Evolutionary conservation across 1,140 invertebrate species (phyloP).

Genomic region (Steinernema khuongi): DNA sequence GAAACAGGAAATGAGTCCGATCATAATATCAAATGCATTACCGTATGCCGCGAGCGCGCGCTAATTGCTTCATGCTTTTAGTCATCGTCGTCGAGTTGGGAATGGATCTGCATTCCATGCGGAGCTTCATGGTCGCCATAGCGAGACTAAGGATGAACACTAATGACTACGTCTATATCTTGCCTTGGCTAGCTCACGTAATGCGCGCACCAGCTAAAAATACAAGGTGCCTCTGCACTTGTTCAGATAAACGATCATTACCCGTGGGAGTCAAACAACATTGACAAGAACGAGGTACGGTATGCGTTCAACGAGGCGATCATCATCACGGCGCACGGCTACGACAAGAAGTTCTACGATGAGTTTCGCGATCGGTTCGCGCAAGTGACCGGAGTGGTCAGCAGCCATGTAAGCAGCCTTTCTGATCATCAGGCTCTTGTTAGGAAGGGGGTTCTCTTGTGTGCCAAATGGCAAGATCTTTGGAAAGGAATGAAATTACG

Average conservation of each 20-base stretch:
- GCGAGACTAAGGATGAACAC: conserved; percentile 50
- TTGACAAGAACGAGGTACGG: conserved; percentile 55
- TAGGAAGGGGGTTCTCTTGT: too few relatives aligned
- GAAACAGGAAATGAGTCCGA: not conserved
- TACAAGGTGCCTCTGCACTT: not conserved
- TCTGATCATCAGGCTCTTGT: conserved; percentile 19
- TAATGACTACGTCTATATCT: conserved; percentile 52
- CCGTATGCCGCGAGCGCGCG: not conserved
- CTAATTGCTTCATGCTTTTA: conserved; percentile 30
- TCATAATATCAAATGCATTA: not conserved
- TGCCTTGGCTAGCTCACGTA: conserved; percentile 58
- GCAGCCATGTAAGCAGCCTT: conserved; percentile 44
- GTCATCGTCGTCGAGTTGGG: conserved; percentile 53
- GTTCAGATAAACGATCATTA: conserved; percentile 56
- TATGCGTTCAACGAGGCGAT: conserved; percentile 54
- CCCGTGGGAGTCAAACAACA: conserved; percentile 55
- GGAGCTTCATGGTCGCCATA: conserved; percentile 51
- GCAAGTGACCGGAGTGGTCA: conserved; percentile 52
- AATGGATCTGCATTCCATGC: conserved; percentile 54
- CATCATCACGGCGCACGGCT: conserved; percentile 56
- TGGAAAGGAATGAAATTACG: too few relatives aligned
- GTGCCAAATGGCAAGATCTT: too few relatives aligned
- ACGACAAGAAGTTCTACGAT: conserved; percentile 58
- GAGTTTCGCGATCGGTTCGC: conserved; percentile 52
- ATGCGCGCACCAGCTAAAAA: not conserved